phyloP scores from a whole-genome alignment of 2,888 invertebrate genomes.

The Mongoloraphidia duomilia region DNA sequence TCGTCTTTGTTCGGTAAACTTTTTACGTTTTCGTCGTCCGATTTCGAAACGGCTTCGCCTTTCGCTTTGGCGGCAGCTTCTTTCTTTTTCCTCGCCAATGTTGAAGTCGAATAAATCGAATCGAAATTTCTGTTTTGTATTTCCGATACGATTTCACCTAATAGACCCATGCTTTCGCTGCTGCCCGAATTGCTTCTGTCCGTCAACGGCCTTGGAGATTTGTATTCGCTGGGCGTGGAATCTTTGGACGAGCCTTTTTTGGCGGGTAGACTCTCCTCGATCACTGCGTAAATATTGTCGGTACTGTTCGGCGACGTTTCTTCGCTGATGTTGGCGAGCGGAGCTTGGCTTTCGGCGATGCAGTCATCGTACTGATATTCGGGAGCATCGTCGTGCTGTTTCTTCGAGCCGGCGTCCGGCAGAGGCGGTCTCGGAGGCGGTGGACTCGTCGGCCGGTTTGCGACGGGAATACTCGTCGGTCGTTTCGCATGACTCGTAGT shows the following conservation, averaged over 20 bases:
- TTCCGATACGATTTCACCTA: constrained; percentile 78
- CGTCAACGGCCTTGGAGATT: constrained; percentile 30
- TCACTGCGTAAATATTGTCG: constrained; percentile 78
- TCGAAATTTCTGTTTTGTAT: constrained; percentile 76
- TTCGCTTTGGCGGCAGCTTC: constrained; percentile 26
- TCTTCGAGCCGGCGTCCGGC: constrained; percentile 40
- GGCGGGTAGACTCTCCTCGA: constrained; percentile 58
- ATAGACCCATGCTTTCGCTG: constrained; percentile 57
- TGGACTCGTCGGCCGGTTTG: constrained; percentile 56
- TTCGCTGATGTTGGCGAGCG: constrained; percentile 47
- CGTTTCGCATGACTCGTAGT: constrained; percentile 49
- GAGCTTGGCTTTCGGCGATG: constrained; percentile 45
- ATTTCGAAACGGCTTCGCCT: constrained; percentile 7
- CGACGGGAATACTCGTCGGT: constrained; percentile 57
- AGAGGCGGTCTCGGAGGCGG: constrained; percentile 57
- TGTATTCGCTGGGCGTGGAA: constrained; percentile 27
- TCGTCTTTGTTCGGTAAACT: constrained; percentile 17
- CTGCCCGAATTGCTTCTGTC: constrained; percentile 34
- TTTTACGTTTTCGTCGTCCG: constrained; percentile 9
- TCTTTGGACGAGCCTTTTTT: constrained; percentile 26
- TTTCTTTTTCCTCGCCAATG: constrained; percentile 47
- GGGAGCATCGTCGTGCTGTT: constrained; percentile 28
- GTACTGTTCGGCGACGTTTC: constrained; percentile 36
- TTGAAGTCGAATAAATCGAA: constrained; percentile 72
- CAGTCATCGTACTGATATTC: constrained; percentile 65